A percentile compares a stretch with the other conserved stretches of the same genome.
Evolutionary conservation across 2,888 invertebrate species (phyloP).

Genomic region (Lithophane socia): DNA sequence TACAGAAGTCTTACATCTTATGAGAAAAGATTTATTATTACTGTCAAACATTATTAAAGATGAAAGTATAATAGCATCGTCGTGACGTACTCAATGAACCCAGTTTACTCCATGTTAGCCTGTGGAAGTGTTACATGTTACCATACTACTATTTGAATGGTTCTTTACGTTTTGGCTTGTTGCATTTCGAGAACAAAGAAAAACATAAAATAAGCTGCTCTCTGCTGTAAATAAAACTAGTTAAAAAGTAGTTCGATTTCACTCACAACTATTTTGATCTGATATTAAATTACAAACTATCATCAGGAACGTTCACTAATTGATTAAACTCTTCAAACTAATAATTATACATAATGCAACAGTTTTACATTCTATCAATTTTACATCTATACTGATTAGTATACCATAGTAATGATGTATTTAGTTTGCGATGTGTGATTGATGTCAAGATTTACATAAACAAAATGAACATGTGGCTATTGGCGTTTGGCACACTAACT

Average conservation of each 20-base stretch:
- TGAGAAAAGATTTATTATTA: conserved; percentile 43
- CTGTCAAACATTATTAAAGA: conserved; percentile 25
- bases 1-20: conserved; percentile 33
- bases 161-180: conserved; percentile 26
- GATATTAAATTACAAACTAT: conserved; percentile 76
- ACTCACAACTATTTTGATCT: conserved; percentile 79
- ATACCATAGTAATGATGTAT: conserved; percentile 39
- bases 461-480: conserved; percentile 39
- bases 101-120: conserved; percentile 16
- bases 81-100: conserved; percentile 21
- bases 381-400: conserved; percentile 63
- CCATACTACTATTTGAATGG: conserved; percentile 6
- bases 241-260: conserved; percentile 66
- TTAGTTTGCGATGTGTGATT: conserved; percentile 35
- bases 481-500: conserved; percentile 35
- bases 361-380: conserved; percentile 66
- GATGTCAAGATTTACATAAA: conserved; percentile 48
- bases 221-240: conserved; percentile 65
- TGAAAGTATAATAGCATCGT: conserved; percentile 20
- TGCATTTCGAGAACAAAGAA: conserved; percentile 54
- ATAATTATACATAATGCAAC: conserved; percentile 72
- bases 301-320: conserved; percentile 82
- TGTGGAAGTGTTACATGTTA: not conserved
- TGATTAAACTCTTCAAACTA: conserved; percentile 75
- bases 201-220: conserved; percentile 68